A percentile compares a stretch with the other conserved stretches of the same genome.
Conservation (phyloP, 1,140 invertebrate genomes). For the Portunus trituberculatus region DNA sequence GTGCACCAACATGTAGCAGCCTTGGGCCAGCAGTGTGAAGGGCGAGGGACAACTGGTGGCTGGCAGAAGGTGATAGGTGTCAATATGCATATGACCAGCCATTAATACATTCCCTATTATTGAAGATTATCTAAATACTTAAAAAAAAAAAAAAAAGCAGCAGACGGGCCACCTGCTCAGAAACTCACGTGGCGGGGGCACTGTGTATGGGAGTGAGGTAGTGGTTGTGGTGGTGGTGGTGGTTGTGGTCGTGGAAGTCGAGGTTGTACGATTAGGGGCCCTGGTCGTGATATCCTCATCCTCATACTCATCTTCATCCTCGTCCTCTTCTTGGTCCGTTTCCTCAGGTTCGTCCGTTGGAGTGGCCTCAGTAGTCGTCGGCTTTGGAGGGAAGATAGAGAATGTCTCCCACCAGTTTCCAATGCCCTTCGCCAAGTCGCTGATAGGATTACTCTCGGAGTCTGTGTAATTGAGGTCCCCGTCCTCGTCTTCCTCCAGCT, state of each 20-base stretch:
- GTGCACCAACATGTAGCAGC: constrained; percentile 52
- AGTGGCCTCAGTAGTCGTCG: neutral
- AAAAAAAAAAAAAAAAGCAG: too few relatives aligned
- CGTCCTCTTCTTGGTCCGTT: neutral
- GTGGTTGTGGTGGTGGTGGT: constrained; percentile 33
- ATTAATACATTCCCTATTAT: neutral
- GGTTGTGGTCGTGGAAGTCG: neutral
- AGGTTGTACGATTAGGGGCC: too few relatives aligned
- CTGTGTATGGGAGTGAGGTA: neutral
- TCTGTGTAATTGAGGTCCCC: neutral
- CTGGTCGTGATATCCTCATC: neutral
- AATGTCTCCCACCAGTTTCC: neutral
- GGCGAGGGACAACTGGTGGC: constrained; percentile 36
- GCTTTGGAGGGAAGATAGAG: neutral
- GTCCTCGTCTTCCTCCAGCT: neutral
- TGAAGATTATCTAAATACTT: neutral
- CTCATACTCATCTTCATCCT: neutral
- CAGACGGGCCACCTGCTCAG: too few relatives aligned
- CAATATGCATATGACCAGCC: neutral
- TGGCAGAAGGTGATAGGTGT: neutral
- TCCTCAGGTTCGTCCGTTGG: neutral
- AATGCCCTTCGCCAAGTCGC: neutral
- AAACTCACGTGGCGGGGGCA: constrained; percentile 48
- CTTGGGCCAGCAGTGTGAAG: constrained; percentile 37
- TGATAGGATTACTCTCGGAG: neutral